Base-by-base conservation (phyloP, 2,113 vertebrate species). In the Amazona guildingii region DNA sequence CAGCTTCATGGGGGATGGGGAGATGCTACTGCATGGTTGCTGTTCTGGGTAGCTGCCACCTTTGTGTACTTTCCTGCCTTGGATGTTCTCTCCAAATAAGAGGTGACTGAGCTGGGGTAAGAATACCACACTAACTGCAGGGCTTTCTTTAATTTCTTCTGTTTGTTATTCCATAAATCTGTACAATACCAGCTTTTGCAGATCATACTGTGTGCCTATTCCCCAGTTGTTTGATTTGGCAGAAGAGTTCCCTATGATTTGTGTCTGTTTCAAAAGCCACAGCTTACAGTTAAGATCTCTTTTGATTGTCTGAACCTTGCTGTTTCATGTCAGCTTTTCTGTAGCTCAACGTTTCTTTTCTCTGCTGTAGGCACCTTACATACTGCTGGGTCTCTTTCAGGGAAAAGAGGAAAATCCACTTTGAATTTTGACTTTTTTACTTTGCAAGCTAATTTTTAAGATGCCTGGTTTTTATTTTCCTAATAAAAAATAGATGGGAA, bases 281-380 rank as follows among this genome's bases (percentile, higher is more conserved):
- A 85, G 49, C 6, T 91, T 25, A 44, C 13, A 69, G 13, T 10
- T 28, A 63, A 69, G 35, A 25, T 39, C 0, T 72, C 41, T 18
- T 92, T 55, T 43, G 6, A 67, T 31, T 39, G 16, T 24, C 72
- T 73, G 27, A 76, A 63, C 9, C n/a, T 76, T 24, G 48, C 13
- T 54, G 17, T 80, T 86, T 68, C 24, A 76, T 0, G 0, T 73
- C 33, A 92, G 25, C 17, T 83, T 72, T 86, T 70, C 31, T 81
- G 68, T 41, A 69, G 61, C 61, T 91, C 21, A 35, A 3, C 1
- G 3, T 44, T 75, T 48, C 29, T 74, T 2, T 35, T 51, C 13
- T 46, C 8, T 33, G 1, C 20, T 64, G 9, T 35, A 54, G 13
- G 4, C 12, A 3, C 21, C n/a, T 76, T 29, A 8, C 1, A 5